These are phyloP conservation scores for Quadriops clusia DNA, from an alignment of 2,888 invertebrate species.

Conservation along the genomic window DNA sequence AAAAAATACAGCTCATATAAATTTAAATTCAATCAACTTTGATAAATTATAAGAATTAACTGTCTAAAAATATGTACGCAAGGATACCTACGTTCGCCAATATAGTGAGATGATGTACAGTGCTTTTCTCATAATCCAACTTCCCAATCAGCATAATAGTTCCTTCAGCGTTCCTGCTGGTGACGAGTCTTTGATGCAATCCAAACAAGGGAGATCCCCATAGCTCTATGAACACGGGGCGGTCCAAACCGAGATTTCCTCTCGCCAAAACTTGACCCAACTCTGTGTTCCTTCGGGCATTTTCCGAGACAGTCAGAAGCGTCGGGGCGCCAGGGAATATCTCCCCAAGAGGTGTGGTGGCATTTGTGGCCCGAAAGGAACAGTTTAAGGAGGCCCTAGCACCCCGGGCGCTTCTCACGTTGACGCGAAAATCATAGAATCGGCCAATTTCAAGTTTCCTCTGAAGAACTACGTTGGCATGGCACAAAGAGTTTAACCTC, in stretches of 20 bases:
- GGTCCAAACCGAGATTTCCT: conserved; percentile 65
- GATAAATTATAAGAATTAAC: too few species aligned
- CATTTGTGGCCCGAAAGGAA: conserved; percentile 66
- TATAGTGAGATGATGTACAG: conserved; percentile 77
- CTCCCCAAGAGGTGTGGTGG: conserved; percentile 68
- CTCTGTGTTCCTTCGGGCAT: conserved; percentile 54
- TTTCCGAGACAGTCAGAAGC: conserved; percentile 32
- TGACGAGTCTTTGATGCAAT: conserved; percentile 63
- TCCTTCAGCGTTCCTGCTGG: conserved; percentile 66
- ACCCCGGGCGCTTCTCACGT: conserved; percentile 58
- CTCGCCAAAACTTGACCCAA: conserved; percentile 70
- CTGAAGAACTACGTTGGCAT: conserved; percentile 73
- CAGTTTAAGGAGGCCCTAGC: conserved; percentile 40
- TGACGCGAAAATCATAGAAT: conserved; percentile 67
- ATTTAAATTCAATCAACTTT: too few species aligned
- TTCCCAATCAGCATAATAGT: conserved; percentile 64
- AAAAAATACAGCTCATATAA: too few species aligned
- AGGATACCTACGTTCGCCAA: conserved; percentile 66
- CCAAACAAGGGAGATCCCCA: conserved; percentile 72
- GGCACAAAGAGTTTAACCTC: conserved; percentile 77
- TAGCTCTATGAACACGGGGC: conserved; percentile 70
- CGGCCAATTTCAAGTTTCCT: conserved; percentile 68
- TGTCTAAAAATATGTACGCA: too few species aligned
- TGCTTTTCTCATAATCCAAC: conserved; percentile 79
- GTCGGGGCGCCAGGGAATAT: conserved; percentile 49